phyloP scores from a whole-genome alignment of 2,113 vertebrate genomes.

The Azemiops feae region DNA sequence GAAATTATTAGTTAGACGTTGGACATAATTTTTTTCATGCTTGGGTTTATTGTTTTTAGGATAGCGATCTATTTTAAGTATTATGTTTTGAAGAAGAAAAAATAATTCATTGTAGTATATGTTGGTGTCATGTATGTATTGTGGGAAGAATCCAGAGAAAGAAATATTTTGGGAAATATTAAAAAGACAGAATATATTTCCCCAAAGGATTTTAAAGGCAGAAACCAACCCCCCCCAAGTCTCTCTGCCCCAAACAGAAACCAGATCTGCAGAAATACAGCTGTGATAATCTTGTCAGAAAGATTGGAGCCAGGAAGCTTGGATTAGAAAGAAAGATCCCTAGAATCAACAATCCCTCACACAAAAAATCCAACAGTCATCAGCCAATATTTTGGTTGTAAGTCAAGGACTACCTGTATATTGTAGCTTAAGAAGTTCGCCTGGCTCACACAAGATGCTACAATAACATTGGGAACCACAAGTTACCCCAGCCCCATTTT shows the following conservation, averaged over 20 bases:
- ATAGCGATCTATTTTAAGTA: not conserved
- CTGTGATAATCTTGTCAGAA: no score
- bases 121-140: not conserved
- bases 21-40: not conserved
- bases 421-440: not conserved
- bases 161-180: no score
- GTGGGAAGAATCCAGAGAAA: no score
- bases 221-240: no score
- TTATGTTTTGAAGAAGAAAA: not conserved
- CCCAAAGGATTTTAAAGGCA: no score
- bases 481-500: not conserved
- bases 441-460: not conserved
- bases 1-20: not conserved
- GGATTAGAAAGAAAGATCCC: no score
- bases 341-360: no score
- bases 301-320: no score
- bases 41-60: not conserved
- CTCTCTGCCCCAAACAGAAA: no score
- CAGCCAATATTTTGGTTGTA: not conserved
- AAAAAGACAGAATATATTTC: no score
- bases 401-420: not conserved
- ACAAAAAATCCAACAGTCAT: no score
- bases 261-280: no score
- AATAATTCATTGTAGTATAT: not conserved
- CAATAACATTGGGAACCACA: not conserved